phyloP scores from a whole-genome alignment of 2,888 invertebrate genomes.

The Tachina fera region DNA sequence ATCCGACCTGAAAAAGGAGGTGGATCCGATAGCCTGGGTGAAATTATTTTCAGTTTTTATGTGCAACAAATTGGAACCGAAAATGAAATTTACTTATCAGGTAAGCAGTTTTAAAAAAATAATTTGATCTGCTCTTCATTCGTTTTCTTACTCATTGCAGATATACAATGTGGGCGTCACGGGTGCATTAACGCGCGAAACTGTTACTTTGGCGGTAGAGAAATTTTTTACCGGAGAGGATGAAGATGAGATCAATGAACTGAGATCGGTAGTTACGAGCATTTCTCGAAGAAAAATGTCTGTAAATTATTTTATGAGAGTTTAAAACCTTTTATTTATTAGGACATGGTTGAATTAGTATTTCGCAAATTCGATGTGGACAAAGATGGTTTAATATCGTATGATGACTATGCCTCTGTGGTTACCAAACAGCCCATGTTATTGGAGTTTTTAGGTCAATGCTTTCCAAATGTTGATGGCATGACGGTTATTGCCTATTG shows the following conservation, averaged over 20 bases:
- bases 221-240: slow-evolving; percentile 84
- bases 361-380: slow-evolving; percentile 90
- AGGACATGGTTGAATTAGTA: slow-evolving; percentile 89
- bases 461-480: slow-evolving; percentile 85
- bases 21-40: slow-evolving; percentile 86
- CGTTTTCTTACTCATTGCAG: slow-evolving; percentile 67
- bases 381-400: slow-evolving; percentile 88
- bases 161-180: slow-evolving; percentile 87
- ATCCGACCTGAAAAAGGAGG: slow-evolving; percentile 82
- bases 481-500: slow-evolving; percentile 80
- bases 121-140: neutral
- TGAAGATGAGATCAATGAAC: slow-evolving; percentile 89
- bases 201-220: slow-evolving; percentile 85
- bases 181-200: slow-evolving; percentile 87
- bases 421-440: slow-evolving; percentile 87
- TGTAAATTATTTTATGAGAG: neutral
- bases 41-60: slow-evolving; percentile 88
- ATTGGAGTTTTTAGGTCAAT: slow-evolving; percentile 89
- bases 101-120: slow-evolving; percentile 78
- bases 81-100: slow-evolving; percentile 87
- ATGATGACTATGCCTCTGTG: slow-evolving; percentile 86
- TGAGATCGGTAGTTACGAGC: slow-evolving; percentile 75
- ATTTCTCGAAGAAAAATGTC: neutral
- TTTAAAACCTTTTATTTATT: neutral
- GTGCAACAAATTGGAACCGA: slow-evolving; percentile 87